These are phyloP conservation scores for Lepilemur ruficaudatus DNA, from an alignment of 2,797 vertebrate species.

Conservation along the genomic window DNA sequence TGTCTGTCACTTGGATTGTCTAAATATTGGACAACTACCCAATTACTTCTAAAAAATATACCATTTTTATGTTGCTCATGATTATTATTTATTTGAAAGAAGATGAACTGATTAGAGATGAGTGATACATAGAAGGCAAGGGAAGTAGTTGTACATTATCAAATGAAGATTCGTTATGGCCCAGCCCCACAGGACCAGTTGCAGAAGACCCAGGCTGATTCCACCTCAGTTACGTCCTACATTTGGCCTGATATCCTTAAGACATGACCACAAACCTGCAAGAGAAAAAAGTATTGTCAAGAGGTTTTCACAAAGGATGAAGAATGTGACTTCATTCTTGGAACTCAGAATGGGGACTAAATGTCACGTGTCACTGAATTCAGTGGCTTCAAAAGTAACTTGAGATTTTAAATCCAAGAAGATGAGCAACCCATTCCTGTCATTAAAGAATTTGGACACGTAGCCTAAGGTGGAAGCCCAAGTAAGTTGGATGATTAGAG, in stretches of 20 bases:
- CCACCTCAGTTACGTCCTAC: fast-evolving
- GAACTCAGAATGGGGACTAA: background rate
- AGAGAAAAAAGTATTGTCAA: background rate
- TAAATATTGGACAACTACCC: background rate
- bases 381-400: background rate
- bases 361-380: background rate
- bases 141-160: background rate
- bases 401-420: background rate
- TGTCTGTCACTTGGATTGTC: background rate
- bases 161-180: background rate
- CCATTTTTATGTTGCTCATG: background rate
- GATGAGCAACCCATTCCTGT: background rate
- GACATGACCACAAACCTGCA: fast-evolving
- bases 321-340: background rate
- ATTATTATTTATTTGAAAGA: background rate
- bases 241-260: fast-evolving
- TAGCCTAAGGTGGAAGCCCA: background rate
- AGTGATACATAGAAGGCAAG: background rate
- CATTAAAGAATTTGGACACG: background rate
- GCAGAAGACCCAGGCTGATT: background rate
- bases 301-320: background rate
- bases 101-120: background rate
- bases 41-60: background rate
- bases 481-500: background rate
- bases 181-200: too few species aligned